Evolutionary conservation across 2,797 vertebrate genomes (phyloP).

Genomic region (Ciconia nigra): DNA sequence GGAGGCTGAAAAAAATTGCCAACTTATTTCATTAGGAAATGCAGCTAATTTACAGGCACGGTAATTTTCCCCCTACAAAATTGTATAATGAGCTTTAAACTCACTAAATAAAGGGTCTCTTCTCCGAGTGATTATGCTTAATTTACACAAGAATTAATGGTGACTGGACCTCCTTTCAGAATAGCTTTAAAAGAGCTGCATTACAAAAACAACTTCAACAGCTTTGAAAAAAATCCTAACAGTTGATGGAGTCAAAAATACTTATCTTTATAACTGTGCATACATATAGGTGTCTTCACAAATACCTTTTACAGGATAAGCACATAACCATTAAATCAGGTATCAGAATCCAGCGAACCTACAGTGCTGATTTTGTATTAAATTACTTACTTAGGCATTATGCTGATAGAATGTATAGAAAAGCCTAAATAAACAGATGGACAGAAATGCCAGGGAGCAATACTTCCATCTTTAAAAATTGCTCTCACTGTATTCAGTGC

Average conservation of each 20-base stretch:
- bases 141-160: slow-evolving; percentile 55
- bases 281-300: background rate
- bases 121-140: slow-evolving; percentile 47
- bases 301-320: background rate
- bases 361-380: background rate
- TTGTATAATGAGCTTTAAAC: slow-evolving; percentile 62
- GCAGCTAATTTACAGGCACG: slow-evolving; percentile 31
- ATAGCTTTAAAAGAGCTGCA: background rate
- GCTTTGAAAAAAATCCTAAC: background rate
- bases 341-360: background rate
- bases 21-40: slow-evolving; percentile 61
- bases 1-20: slow-evolving; percentile 10
- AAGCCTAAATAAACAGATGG: background rate
- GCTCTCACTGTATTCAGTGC: background rate
- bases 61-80: slow-evolving; percentile 60
- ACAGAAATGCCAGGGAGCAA: background rate
- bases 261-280: background rate
- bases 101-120: slow-evolving; percentile 55
- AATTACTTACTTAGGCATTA: background rate
- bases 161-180: slow-evolving; percentile 22
- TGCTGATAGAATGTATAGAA: background rate
- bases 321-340: background rate
- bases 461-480: background rate
- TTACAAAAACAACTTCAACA: background rate
- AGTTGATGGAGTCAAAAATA: background rate